phyloP scores from a whole-genome alignment of 2,797 vertebrate genomes.

The Sebastes matsubarae region DNA sequence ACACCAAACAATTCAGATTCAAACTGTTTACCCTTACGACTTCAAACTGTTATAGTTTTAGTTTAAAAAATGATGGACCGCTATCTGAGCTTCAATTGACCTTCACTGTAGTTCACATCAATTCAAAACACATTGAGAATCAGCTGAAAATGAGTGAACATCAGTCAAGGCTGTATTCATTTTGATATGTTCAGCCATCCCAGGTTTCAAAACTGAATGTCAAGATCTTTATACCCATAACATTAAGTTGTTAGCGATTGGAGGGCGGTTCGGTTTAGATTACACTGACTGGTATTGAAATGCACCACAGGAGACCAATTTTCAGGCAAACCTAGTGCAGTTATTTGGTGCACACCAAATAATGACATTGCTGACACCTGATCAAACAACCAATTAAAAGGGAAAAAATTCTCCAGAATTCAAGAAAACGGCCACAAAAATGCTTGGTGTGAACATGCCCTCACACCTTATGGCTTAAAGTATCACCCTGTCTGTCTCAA shows the following conservation, averaged over 20 bases:
- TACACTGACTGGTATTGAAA: neutral
- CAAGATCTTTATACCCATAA: neutral
- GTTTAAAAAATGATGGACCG: neutral
- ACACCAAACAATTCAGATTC: neutral
- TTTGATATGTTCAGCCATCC: neutral
- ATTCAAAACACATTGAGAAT: neutral
- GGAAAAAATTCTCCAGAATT: conserved; percentile 24
- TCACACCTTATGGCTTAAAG: conserved; percentile 26
- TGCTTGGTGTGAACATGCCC: neutral
- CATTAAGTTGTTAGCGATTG: neutral
- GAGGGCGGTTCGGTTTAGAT: neutral
- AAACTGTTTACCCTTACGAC: neutral
- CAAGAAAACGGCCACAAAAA: neutral
- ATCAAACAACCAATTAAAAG: conserved; percentile 19
- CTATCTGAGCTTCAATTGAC: neutral
- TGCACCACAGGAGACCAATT: neutral
- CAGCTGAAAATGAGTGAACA: neutral
- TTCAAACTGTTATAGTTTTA: neutral
- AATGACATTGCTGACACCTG: neutral
- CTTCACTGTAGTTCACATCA: neutral
- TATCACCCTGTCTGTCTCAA: conserved; percentile 39
- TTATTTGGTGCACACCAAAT: conserved; percentile 4
- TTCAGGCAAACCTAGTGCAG: neutral
- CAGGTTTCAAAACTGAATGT: neutral
- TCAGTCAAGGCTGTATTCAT: neutral